phyloP scores from a whole-genome alignment of 2,113 vertebrate genomes.

The Emydura subglobosa region DNA sequence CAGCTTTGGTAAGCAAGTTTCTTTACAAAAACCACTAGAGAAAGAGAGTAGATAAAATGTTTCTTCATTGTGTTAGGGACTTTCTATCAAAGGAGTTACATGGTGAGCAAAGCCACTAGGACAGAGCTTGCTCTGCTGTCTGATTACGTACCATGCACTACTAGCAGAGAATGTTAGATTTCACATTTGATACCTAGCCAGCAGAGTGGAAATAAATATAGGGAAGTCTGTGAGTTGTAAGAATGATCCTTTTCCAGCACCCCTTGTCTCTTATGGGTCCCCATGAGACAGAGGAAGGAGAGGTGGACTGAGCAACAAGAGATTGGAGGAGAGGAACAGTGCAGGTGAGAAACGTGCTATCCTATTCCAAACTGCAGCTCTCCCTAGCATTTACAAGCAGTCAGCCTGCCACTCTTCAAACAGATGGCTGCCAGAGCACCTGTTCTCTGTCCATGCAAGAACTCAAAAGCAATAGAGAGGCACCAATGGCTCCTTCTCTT shows the following conservation, averaged over 20 bases:
- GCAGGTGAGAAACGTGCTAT: not conserved
- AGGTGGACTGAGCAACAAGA: not conserved
- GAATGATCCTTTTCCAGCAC: not conserved
- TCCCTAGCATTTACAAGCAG: not conserved
- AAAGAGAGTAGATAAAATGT: not conserved
- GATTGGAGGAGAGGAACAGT: not conserved
- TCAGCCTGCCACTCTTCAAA: not conserved
- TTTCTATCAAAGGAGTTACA: not conserved
- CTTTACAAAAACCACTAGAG: not conserved
- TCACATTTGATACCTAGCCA: not conserved
- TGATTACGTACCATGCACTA: not conserved
- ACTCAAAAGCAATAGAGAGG: not conserved
- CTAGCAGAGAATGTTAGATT: not conserved
- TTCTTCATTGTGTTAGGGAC: not conserved
- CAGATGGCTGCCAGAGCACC: not conserved
- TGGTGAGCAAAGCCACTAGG: not conserved
- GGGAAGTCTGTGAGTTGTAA: not conserved
- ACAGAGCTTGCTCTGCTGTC: not conserved
- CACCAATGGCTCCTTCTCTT: not conserved
- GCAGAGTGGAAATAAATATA: not conserved
- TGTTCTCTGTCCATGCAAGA: not conserved
- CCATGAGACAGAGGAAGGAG: not conserved
- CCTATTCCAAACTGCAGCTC: not conserved
- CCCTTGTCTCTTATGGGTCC: not conserved
- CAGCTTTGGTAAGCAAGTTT: not conserved